These are phyloP conservation scores for Agrochola macilenta DNA, from an alignment of 2,888 invertebrate genomes.

Conservation along the genomic window DNA sequence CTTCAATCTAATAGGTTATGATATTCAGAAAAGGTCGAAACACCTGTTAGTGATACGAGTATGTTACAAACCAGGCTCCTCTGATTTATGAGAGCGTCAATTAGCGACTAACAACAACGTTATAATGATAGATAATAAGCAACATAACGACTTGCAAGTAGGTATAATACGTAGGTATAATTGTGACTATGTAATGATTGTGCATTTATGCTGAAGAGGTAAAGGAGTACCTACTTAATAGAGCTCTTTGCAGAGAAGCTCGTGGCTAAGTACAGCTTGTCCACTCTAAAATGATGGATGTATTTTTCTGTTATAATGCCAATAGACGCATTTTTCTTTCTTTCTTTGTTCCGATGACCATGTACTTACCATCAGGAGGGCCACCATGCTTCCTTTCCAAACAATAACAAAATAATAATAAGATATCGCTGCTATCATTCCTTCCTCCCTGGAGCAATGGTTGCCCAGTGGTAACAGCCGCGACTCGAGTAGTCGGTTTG, in stretches of 20 bases:
- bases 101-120: conserved; percentile 1
- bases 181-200: conserved; percentile 16
- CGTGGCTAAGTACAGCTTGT: no score
- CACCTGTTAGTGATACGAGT: background rate
- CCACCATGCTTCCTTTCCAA: no score
- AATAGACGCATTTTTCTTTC: no score
- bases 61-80: background rate
- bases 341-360: no score
- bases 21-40: background rate
- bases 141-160: background rate
- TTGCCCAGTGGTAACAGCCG: no score
- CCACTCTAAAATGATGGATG: no score
- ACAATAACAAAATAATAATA: no score
- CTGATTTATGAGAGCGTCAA: conserved; percentile 1
- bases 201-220: conserved; percentile 3
- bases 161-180: background rate
- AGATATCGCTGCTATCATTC: no score
- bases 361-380: no score
- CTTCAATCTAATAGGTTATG: background rate
- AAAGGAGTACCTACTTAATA: background rate
- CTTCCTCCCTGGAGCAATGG: no score
- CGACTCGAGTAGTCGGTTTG: no score
- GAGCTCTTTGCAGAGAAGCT: background rate
- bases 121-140: conserved; percentile 13
- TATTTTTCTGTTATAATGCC: no score